Evolutionary conservation across 2,888 invertebrate species (phyloP), one percentile per base, ranked within the genome.

Genomic region (Harpalus rubripes): DNA sequence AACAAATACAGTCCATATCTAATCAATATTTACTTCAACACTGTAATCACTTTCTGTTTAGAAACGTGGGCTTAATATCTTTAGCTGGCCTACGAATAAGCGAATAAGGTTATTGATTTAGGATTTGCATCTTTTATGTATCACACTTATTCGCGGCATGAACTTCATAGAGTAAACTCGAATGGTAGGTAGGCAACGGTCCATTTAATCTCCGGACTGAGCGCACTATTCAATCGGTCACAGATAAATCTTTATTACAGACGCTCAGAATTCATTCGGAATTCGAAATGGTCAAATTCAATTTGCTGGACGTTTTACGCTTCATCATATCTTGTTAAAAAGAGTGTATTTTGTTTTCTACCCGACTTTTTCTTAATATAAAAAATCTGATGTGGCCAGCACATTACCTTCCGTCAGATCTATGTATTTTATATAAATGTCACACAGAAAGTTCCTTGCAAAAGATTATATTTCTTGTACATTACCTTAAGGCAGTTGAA

Each of bases 71-170:
- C 22, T 22, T 22, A 1, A 22, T 22, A 22, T 1, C 32, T 3
- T 22, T 22, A 22, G 22, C 32, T 6, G 32, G 5, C 5, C 6
- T 32, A 32, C 5, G 5, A 1, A 4, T 68, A 15, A 0, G n/a
- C 32, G 32, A 68, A 15, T n/a, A 68, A 39, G 39, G 26, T 32
- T 65, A 65, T 65, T 65, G 65, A 65, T 65, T 65, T 65, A 39
- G 39, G 68, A 68, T 68, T 68, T 68, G 39, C 68, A 68, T 68
- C 39, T 68, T 68, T 68, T 68, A 39, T 68, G 68, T 68, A 68
- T 15, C 4, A 15, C 41, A 68, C 32, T 68, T 32, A 65, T 65
- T 65, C 32, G 32, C 10, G 32, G 65, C 65, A 39, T 68, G 32
- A 68, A 68, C 32, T 39, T 68, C 32, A 12, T 26, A 41, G 32